Evolutionary conservation across 2,888 invertebrate genomes (phyloP), one percentile per base, ranked within the genome.

Genomic region (Morinoia aosen): DNA sequence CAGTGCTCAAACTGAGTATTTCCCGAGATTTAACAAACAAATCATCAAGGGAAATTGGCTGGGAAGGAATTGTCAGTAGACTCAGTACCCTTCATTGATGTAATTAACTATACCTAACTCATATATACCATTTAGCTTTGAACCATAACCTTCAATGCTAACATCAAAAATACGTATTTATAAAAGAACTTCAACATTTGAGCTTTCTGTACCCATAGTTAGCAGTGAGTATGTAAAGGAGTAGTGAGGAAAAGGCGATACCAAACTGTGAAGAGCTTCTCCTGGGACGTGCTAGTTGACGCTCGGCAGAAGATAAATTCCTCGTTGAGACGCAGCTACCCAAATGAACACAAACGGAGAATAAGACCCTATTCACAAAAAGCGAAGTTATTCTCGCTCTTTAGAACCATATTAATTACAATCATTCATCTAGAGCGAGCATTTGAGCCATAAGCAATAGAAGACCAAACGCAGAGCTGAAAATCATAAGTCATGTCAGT

Each of bases 361-460:
- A 76, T 33, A 76, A 76, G 76, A 76, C 76, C 8, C 76, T 76
- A 76, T 76, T 76, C 76, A 76, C 76, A 76, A 16, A 76, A 33
- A 33, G 16, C 25, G 25, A 33, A 76, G 25, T 76, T 76, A 76
- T 33, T 76, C 76, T 76, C 25, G 76, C 76, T 76, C 76, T 76
- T 8, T 33, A 33, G 76, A 76, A 25, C 76, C 25, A 40, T 90
- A 48, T 39, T 90, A 90, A 90, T 90, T 90, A 90, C 90, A 39
- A 90, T 90, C 90, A 90, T 90, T 90, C 90, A 90, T 90, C 90
- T 40, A 48, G 40, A 90, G 40, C 48, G 40, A 90, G 12, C 39
- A 90, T 90, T 14, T 90, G 90, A 12, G 90, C 90, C 90, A 40
- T 39, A 88, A 40, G 8, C 48, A 40, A 90, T 40, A 40, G 90